phyloP scores from a whole-genome alignment of 2,113 vertebrate species.

The Pongo abelii region DNA sequence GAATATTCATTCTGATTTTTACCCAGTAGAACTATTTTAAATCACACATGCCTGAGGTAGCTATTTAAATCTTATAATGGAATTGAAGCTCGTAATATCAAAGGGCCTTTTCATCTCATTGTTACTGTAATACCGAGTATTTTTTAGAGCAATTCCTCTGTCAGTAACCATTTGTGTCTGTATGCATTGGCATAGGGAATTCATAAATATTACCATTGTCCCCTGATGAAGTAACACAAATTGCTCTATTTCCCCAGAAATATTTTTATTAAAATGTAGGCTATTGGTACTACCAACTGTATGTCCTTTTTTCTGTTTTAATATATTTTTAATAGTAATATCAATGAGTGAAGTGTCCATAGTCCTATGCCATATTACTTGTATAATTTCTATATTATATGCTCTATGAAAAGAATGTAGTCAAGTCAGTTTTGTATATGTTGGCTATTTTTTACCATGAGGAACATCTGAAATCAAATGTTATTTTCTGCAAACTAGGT shows the following conservation, averaged over 20 bases:
- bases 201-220: background rate
- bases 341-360: background rate
- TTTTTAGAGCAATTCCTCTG: background rate
- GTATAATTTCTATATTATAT: background rate
- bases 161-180: background rate
- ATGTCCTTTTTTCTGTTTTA: background rate
- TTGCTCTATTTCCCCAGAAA: background rate
- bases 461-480: slow-evolving; percentile 1
- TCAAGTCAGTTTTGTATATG: background rate
- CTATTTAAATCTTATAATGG: background rate
- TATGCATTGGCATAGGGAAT: background rate
- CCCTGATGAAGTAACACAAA: background rate
- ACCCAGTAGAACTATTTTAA: background rate
- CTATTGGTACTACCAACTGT: background rate
- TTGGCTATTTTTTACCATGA: background rate
- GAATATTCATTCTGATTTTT: background rate
- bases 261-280: background rate
- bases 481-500: background rate
- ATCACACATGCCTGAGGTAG: background rate
- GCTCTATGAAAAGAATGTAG: background rate
- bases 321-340: background rate
- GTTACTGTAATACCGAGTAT: background rate
- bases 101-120: background rate
- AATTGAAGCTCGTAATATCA: background rate
- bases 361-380: background rate